phyloP scores from a whole-genome alignment of 2,888 invertebrate species.

The Eurytoma adleriae region DNA sequence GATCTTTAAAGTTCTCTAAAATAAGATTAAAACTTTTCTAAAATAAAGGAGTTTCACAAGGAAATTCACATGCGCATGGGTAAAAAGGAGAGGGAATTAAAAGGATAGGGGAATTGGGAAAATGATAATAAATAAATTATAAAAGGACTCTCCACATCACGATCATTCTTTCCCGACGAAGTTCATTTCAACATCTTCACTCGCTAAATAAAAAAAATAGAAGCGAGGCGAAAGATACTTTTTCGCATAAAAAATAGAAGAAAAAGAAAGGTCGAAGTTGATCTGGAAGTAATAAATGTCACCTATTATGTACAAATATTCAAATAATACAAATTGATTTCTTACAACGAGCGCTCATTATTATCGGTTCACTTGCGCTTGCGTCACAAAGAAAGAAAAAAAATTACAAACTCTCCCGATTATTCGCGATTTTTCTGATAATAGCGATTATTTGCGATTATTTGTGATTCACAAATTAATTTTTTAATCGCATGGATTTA shows the following conservation, averaged over 20 bases:
- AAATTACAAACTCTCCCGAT: slow-evolving; percentile 52
- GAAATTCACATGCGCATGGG: slow-evolving; percentile 26
- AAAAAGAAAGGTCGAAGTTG: slow-evolving; percentile 56
- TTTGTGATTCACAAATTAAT: slow-evolving; percentile 29
- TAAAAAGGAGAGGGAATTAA: neutral
- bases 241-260: slow-evolving; percentile 48
- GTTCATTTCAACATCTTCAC: slow-evolving; percentile 48
- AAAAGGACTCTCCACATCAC: slow-evolving; percentile 60
- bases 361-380: slow-evolving; percentile 21
- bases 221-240: slow-evolving; percentile 40
- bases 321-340: slow-evolving; percentile 60
- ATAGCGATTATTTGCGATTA: slow-evolving; percentile 28
- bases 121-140: slow-evolving; percentile 65
- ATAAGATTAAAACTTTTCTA: slow-evolving; percentile 65
- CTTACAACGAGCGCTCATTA: slow-evolving; percentile 44
- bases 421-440: slow-evolving; percentile 25
- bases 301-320: slow-evolving; percentile 69
- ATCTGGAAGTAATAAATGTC: slow-evolving; percentile 63
- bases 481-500: slow-evolving; percentile 23
- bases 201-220: slow-evolving; percentile 45
- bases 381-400: slow-evolving; percentile 30
- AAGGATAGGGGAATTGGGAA: slow-evolving; percentile 10
- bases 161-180: slow-evolving; percentile 54
- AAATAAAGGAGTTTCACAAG: slow-evolving; percentile 34
- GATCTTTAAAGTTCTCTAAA: slow-evolving; percentile 62